A percentile compares a stretch with the other conserved stretches of the same genome.
These are phyloP conservation scores for Bombus impatiens DNA, from an alignment of 1,140 invertebrate species.

Conservation along the genomic window DNA sequence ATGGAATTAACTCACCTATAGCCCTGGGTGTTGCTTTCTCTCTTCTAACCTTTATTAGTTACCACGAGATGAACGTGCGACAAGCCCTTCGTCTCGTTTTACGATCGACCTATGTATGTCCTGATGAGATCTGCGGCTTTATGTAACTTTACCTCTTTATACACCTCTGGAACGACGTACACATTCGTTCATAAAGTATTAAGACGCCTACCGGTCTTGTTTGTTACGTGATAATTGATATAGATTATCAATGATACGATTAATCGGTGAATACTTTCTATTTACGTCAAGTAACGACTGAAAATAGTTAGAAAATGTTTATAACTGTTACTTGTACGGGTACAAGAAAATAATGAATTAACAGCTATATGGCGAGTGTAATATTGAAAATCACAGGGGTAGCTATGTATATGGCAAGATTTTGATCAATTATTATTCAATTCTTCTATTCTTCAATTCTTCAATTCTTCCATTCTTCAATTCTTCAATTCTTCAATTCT, in stretches of 20 bases:
- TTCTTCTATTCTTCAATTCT: no score
- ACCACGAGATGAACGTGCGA: background rate
- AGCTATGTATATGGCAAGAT: no score
- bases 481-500: no score
- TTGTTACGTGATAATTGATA: background rate
- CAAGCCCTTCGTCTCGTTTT: slow-evolving; percentile 25
- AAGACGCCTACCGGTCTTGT: background rate
- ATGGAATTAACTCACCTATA: slow-evolving; percentile 80
- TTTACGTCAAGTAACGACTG: no score
- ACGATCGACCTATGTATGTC: slow-evolving; percentile 55
- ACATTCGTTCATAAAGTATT: background rate
- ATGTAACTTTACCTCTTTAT: slow-evolving; percentile 51
- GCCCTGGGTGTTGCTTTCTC: slow-evolving; percentile 44
- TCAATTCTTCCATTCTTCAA: no score
- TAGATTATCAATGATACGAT: background rate
- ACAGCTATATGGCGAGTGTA: no score
- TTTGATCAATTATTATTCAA: no score
- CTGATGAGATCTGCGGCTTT: slow-evolving; percentile 61
- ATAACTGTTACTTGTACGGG: no score
- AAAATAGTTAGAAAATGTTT: no score
- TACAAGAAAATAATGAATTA: no score
- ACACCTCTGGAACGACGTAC: background rate
- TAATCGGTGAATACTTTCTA: background rate
- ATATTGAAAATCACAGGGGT: no score
- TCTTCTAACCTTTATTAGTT: slow-evolving; percentile 46